phyloP scores from a whole-genome alignment of 2,888 invertebrate species.

The Biston betularia region DNA sequence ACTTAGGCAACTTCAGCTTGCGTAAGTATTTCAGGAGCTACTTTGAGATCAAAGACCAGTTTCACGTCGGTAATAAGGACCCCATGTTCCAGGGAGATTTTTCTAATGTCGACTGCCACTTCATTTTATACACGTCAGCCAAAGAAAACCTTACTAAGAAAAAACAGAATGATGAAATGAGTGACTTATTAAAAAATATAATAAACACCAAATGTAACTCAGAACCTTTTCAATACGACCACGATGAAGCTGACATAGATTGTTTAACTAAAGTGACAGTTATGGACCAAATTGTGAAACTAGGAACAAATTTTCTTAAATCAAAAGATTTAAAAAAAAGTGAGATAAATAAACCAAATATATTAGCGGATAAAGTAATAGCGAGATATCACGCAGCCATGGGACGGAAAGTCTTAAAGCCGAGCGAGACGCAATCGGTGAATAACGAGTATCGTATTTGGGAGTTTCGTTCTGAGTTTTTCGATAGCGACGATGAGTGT shows the following conservation, averaged over 20 bases:
- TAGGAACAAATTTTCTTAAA: conserved; percentile 49
- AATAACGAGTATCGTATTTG: conserved; percentile 35
- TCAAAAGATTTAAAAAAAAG: conserved; percentile 40
- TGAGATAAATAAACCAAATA: conserved; percentile 44
- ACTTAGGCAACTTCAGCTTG: conserved; percentile 49
- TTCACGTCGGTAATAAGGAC: conserved; percentile 43
- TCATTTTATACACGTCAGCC: conserved; percentile 55
- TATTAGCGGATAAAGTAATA: conserved; percentile 53
- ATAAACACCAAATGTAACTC: conserved; percentile 43
- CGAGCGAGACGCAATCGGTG: conserved; percentile 21
- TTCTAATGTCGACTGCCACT: conserved; percentile 48
- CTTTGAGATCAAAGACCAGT: conserved; percentile 51
- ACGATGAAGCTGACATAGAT: conserved; percentile 44
- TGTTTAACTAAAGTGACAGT: conserved; percentile 47
- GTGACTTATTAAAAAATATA: conserved; percentile 44
- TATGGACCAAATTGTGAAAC: conserved; percentile 45
- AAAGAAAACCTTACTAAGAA: conserved; percentile 49
- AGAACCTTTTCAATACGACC: conserved; percentile 50
- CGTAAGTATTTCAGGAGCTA: conserved; percentile 56
- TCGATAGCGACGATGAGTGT: conserved; percentile 44
- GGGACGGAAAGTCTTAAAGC: conserved; percentile 49
- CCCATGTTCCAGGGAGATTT: conserved; percentile 52
- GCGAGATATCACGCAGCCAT: conserved; percentile 56
- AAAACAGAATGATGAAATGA: conserved; percentile 33
- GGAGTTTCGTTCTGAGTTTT: conserved; percentile 52